phyloP scores from a whole-genome alignment of 2,797 vertebrate species.

The Euphonia xanthogaster region DNA sequence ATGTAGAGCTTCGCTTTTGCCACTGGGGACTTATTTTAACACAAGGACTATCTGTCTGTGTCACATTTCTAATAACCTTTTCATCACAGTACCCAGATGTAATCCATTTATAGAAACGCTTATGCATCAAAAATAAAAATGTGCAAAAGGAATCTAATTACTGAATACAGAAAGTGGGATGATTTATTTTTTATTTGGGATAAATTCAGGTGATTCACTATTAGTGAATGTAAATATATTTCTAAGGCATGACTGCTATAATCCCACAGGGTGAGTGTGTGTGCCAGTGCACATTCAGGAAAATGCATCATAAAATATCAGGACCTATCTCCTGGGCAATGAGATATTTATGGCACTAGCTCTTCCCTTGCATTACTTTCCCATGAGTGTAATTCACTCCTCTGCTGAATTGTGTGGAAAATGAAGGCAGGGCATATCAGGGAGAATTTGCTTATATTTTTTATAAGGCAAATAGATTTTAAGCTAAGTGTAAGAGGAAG shows the following conservation, averaged over 20 bases:
- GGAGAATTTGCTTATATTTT: background rate
- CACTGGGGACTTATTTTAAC: constrained; percentile 10
- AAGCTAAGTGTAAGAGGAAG: background rate
- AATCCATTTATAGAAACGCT: constrained; percentile 42
- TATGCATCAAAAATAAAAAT: constrained; percentile 29
- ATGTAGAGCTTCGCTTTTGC: background rate
- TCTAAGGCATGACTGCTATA: background rate
- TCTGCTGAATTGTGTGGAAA: background rate
- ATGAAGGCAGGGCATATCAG: background rate
- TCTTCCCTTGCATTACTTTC: background rate
- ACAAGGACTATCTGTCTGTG: constrained; percentile 3
- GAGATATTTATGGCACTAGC: background rate
- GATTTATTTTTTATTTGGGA: background rate
- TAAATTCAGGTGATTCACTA: background rate
- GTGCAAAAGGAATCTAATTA: constrained; percentile 22
- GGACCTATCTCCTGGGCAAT: background rate
- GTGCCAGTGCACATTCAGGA: background rate
- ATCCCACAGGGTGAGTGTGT: background rate
- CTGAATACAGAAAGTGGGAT: background rate
- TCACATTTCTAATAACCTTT: constrained; percentile 39
- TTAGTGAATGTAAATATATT: background rate
- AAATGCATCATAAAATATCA: background rate
- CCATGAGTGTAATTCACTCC: background rate
- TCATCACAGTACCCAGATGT: constrained; percentile 7
- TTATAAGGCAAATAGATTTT: background rate